These are phyloP conservation scores for Rhagologus leucostigma DNA, from an alignment of 2,113 vertebrate species.

Conservation along the genomic window DNA sequence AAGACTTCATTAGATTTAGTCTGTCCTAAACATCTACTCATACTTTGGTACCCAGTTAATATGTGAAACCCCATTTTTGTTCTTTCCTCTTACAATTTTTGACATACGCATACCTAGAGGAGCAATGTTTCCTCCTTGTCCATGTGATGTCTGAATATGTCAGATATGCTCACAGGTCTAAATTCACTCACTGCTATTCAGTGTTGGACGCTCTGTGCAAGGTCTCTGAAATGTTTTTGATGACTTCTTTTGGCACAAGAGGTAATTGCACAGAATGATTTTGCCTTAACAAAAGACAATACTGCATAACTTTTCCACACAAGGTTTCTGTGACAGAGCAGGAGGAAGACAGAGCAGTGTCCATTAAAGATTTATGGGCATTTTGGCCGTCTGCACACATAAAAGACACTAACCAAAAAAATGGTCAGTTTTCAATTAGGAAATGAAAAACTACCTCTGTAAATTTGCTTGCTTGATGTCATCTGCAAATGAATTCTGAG, in stretches of 20 bases:
- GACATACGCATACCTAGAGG: background rate
- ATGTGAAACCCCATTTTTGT: background rate
- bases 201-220: background rate
- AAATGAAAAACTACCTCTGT: background rate
- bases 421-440: background rate
- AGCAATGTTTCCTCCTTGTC: background rate
- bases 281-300: background rate
- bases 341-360: background rate
- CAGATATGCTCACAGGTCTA: background rate
- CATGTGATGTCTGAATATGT: background rate
- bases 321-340: background rate
- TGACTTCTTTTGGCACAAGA: background rate
- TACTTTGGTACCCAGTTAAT: background rate
- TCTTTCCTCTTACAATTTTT: background rate
- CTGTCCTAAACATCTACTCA: background rate
- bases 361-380: background rate
- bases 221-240: background rate
- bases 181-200: background rate
- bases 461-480: background rate
- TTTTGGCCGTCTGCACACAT: background rate
- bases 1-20: background rate
- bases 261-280: background rate
- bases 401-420: background rate
- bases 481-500: background rate
- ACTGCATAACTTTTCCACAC: background rate